Evolutionary conservation across 2,797 vertebrate species (phyloP).

Genomic region (Jordanella pulchra): DNA sequence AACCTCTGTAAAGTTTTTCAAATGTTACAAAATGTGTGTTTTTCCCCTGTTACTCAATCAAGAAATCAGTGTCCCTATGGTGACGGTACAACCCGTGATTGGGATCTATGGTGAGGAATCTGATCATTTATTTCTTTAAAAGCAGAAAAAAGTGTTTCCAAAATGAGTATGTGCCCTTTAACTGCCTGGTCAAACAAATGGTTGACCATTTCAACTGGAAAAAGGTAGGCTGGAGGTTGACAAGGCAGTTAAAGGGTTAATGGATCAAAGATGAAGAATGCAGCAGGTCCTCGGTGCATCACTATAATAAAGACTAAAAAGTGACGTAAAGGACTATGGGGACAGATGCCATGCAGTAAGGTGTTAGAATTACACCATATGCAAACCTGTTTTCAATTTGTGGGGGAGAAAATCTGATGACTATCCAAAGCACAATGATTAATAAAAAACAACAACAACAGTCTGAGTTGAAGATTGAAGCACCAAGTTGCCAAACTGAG

Average conservation of each 20-base stretch:
- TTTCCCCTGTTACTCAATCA: slow-evolving; percentile 1
- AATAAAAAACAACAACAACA: too few relatives aligned
- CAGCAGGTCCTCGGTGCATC: background rate
- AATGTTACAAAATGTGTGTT: background rate
- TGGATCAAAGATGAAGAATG: background rate
- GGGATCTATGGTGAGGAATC: background rate
- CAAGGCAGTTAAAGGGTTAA: too few relatives aligned
- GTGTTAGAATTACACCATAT: background rate
- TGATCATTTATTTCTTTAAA: background rate
- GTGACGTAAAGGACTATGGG: background rate
- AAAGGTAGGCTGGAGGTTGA: too few relatives aligned
- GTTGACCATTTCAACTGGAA: too few relatives aligned
- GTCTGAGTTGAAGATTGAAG: background rate
- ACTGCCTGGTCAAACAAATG: too few relatives aligned
- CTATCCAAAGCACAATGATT: background rate
- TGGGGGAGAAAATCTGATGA: background rate
- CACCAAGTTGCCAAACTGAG: background rate
- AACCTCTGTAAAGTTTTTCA: background rate
- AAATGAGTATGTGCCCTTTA: too few relatives aligned
- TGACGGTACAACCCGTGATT: background rate
- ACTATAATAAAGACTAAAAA: background rate
- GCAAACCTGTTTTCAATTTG: background rate
- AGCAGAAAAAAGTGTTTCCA: background rate
- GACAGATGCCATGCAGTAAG: background rate
- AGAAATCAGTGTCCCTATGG: background rate